Percentiles rank a stretch among this genome's conserved stretches.
phyloP scores from a whole-genome alignment of 2,113 vertebrate species.

The Grantiella picta region DNA sequence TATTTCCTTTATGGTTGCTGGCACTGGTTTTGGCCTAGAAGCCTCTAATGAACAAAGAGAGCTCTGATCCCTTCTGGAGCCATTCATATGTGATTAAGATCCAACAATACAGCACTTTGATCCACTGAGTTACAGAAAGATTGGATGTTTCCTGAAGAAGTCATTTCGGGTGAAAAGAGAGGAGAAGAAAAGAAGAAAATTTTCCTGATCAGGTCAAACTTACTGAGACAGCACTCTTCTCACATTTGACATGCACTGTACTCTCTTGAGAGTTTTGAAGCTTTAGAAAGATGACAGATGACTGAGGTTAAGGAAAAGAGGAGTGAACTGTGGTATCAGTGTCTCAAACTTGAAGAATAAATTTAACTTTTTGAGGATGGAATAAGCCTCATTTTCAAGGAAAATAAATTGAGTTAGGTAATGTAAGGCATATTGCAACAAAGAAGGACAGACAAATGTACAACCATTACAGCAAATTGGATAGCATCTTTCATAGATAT shows the following conservation, averaged over 20 bases:
- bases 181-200: constrained; percentile 23
- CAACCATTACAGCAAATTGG: neutral
- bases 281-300: constrained; percentile 35
- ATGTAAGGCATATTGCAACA: neutral
- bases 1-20: constrained; percentile 32
- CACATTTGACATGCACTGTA: neutral
- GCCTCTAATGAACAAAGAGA: constrained; percentile 35
- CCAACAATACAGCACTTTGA: constrained; percentile 51
- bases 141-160: constrained; percentile 47
- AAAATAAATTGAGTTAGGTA: neutral
- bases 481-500: neutral
- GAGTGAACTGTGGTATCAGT: neutral
- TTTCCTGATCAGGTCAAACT: constrained; percentile 25
- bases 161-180: constrained; percentile 38
- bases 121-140: constrained; percentile 23
- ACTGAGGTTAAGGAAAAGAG: constrained; percentile 16
- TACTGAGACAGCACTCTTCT: constrained; percentile 5
- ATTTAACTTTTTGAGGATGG: neutral
- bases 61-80: constrained; percentile 49
- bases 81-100: constrained; percentile 37
- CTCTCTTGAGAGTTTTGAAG: constrained; percentile 19
- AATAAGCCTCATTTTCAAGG: neutral
- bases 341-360: constrained; percentile 7
- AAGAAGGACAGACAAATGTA: neutral
- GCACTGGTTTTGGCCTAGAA: constrained; percentile 32